Evolutionary conservation across 2,888 invertebrate species (phyloP).

Genomic region (Macaria notata): DNA sequence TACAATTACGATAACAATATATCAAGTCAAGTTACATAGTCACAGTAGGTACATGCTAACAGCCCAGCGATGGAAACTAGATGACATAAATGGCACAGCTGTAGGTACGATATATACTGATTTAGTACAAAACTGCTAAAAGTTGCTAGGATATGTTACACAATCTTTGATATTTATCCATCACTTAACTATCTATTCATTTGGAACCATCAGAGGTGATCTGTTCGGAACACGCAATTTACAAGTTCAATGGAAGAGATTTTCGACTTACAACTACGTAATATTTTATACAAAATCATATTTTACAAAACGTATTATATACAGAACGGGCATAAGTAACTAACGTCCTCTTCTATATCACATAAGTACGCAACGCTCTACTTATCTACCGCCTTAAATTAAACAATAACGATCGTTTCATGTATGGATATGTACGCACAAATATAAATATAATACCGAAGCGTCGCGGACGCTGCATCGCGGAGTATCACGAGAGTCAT

Average conservation of each 20-base stretch:
- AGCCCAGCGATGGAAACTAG: conserved; percentile 27
- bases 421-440: conserved; percentile 67
- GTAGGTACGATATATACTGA: conserved; percentile 25
- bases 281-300: conserved; percentile 43
- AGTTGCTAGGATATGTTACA: conserved; percentile 23
- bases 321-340: conserved; percentile 70
- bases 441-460: conserved; percentile 67
- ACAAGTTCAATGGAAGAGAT: conserved; percentile 56
- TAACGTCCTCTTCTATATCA: conserved; percentile 75
- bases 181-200: conserved; percentile 39
- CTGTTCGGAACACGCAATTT: conserved; percentile 44
- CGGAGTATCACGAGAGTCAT: conserved; percentile 62
- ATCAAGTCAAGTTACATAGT: conserved; percentile 12
- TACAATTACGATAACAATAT: conserved; percentile 10
- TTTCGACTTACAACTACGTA: conserved; percentile 44
- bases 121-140: conserved; percentile 31
- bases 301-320: conserved; percentile 62
- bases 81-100: conserved; percentile 46
- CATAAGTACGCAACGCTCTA: conserved; percentile 75
- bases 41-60: conserved; percentile 19
- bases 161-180: conserved; percentile 31
- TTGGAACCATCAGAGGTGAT: conserved; percentile 46
- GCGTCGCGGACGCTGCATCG: conserved; percentile 51
- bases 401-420: conserved; percentile 61
- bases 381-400: conserved; percentile 46